phyloP scores from a whole-genome alignment of 2,888 invertebrate species.

The Brachynemurus nebulosus region DNA sequence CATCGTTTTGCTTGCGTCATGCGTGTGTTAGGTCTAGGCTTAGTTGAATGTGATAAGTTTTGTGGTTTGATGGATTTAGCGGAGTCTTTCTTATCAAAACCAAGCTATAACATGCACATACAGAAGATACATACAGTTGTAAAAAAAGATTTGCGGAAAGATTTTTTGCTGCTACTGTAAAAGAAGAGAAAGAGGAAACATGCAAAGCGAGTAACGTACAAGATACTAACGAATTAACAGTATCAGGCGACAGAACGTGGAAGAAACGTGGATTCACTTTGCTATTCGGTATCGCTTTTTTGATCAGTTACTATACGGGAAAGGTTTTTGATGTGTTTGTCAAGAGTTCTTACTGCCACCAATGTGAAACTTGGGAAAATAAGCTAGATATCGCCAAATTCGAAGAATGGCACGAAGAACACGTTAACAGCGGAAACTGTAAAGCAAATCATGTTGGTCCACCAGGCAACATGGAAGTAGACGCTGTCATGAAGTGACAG shows the following conservation, averaged over 20 bases:
- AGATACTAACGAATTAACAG: constrained; percentile 18
- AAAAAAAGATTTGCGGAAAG: constrained; percentile 11
- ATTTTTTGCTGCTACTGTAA: constrained; percentile 13
- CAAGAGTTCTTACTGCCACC: constrained; percentile 16
- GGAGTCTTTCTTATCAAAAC: too few relatives aligned
- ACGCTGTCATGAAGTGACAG: too few relatives aligned
- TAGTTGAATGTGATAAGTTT: too few relatives aligned
- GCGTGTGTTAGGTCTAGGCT: too few relatives aligned
- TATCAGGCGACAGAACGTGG: constrained; percentile 16
- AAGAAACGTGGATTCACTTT: constrained; percentile 10
- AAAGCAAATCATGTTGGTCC: constrained; percentile 7
- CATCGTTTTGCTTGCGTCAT: too few relatives aligned
- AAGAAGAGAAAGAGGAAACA: constrained; percentile 14
- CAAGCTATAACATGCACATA: too few relatives aligned
- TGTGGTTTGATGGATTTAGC: too few relatives aligned
- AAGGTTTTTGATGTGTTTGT: constrained; percentile 11
- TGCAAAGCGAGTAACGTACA: constrained; percentile 12
- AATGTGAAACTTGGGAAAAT: constrained; percentile 13
- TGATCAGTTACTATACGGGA: constrained; percentile 1
- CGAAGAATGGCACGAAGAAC: constrained; percentile 15
- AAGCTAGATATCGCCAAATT: constrained; percentile 14
- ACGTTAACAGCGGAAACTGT: constrained; percentile 13
- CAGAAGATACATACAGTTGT: constrained; percentile 11
- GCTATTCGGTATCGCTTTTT: background rate
- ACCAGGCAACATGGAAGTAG: constrained; percentile 5